phyloP scores from a whole-genome alignment of 2,797 vertebrate species.

The Pitangus sulphuratus region DNA sequence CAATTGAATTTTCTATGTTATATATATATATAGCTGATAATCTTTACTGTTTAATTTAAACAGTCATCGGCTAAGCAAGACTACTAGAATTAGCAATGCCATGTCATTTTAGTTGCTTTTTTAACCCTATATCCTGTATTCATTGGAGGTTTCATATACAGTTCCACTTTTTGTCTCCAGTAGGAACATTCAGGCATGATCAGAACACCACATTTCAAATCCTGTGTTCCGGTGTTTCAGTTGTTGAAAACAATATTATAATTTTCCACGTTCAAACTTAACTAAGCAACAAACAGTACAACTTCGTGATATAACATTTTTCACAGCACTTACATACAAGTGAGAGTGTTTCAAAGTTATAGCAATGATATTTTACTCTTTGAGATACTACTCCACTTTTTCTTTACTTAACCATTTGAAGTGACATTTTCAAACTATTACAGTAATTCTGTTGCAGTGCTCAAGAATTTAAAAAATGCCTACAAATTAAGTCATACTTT shows the following conservation, averaged over 20 bases:
- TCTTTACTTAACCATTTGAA: background rate
- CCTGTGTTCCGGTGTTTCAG: background rate
- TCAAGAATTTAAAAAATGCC: background rate
- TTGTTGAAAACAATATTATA: background rate
- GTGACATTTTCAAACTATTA: background rate
- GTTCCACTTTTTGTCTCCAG: background rate
- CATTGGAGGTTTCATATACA: background rate
- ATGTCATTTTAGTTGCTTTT: background rate
- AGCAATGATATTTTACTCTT: background rate
- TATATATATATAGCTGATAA: background rate
- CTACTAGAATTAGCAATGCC: background rate
- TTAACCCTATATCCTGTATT: background rate
- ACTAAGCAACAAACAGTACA: background rate
- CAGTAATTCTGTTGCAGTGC: background rate
- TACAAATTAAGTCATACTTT: background rate
- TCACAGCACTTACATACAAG: background rate
- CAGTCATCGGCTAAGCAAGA: background rate
- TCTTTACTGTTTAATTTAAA: background rate
- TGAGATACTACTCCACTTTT: rapidly evolving
- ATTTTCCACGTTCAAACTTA: background rate
- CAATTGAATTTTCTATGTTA: background rate
- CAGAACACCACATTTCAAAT: background rate
- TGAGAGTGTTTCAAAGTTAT: background rate
- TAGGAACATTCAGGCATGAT: background rate
- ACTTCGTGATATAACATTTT: background rate